Base-by-base conservation (phyloP, 2,888 invertebrate genomes). In the Encarsia formosa region DNA sequence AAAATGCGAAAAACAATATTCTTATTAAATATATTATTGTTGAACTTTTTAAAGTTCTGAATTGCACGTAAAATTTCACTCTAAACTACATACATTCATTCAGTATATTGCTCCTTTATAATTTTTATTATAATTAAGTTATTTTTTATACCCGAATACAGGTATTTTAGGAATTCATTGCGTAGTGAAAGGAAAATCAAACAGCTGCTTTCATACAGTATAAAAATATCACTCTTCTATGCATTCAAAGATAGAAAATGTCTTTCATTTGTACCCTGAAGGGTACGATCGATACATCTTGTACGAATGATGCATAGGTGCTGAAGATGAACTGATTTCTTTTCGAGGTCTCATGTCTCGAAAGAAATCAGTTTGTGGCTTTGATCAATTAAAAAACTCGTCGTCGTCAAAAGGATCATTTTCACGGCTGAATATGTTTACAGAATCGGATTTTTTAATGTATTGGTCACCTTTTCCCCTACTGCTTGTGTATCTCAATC, bases 371-470 rank as follows among this genome's bases (percentile, higher is more conserved):
- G 56, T 47, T 26, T 48, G 13, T 5, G 37, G 29, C 38, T 54
- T 55, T 37, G 60, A 66, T 71, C 67, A 66, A 59, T 72, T 84
- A 68, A 93, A 93, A 75, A 92, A 92, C 61, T 91, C 90, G 63
- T 90, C 89, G 47, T 88, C 88, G 61, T 91, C 92, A 67, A 93
- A 93, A 2, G 93, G 93, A 76, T 93, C 92, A 39, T 82, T 82
- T 66, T 90, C 90, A 44, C 88, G 81, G 4, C 86, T 86, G 75
- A 93, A 93, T 64, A 93, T 93, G 73, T 92, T 91, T 8, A 91
- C 86, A 4, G 91, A 91, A 68, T 91, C 91, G 0, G 91, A 91
- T 73, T 92, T 92, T 66, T 88, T 88, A 41, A 91, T 83, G 65
- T 86, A 82, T 49, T 81, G 78, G 56, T 85, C 84, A 4, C 75